Base-by-base conservation (phyloP, 1,140 invertebrate species). In the Drosophila willistoni region DNA sequence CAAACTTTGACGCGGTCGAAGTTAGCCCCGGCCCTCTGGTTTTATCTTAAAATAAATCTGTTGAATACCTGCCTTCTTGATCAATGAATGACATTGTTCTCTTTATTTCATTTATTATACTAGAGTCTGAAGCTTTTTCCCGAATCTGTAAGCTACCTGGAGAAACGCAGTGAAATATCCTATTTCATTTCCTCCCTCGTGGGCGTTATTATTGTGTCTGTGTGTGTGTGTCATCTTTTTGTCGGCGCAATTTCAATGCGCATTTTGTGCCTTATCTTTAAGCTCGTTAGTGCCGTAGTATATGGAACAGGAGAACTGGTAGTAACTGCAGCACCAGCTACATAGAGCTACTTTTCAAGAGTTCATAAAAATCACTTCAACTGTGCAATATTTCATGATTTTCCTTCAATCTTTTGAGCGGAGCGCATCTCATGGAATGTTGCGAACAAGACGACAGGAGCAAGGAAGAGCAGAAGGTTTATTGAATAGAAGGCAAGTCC, bases 301-400 rank as follows among this genome's bases (percentile, higher is more conserved):
- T 4, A 39, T 39, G 44, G 17, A 22, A 51, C 17, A 51, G 44
- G 5, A 51, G 44, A 29, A 29, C 29, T 29, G 6, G 29, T 19
- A 51, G 47, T 7, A 29, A 6, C 51, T 44, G 55, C 17, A 22
- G 54, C 57, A 7, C 22, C n/a, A 57, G 41, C 47, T 51, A 51
- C 42, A 29, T 62, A 29, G 60, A 77, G 79, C 72, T 71, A 71
- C 83, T 74, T 76, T 87, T 86, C 29, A 83, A 65, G 76, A 86
- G 79, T 86, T 83, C 76, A 86, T 86, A 87, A 87, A 86, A 86
- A 86, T 83, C 79, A 83, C 79, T 83, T 86, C 83, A 86, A 79
- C 83, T 86, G 70, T 73, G 83, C 83, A 87, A 86, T 87, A 87
- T 86, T 86, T 87, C 73, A 86, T 64, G 67, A 86, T 85, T 86